Evolutionary conservation across 2,888 invertebrate species (phyloP).

Genomic region (Coecobrya sp.): DNA sequence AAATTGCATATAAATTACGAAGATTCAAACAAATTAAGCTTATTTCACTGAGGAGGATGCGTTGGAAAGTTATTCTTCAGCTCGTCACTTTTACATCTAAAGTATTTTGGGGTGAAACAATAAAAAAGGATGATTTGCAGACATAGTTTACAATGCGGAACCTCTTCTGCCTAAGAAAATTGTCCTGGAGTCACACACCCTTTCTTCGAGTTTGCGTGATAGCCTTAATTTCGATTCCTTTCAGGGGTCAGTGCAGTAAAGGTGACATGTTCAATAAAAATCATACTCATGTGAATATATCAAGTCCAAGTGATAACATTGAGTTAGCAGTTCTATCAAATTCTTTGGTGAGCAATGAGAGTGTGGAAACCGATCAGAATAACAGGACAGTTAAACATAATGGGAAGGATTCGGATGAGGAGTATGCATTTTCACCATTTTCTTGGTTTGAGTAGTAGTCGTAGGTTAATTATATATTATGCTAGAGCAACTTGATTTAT

Average conservation of each 20-base stretch:
- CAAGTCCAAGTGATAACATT: not conserved
- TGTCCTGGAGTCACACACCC: conserved; percentile 3
- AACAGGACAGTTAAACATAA: not conserved
- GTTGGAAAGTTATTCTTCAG: not conserved
- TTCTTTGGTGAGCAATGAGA: not conserved
- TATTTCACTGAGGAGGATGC: conserved; percentile 2
- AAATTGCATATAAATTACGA: conserved; percentile 63
- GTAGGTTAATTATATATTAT: not conserved
- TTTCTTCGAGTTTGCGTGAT: conserved; percentile 31
- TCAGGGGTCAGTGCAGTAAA: conserved; percentile 23
- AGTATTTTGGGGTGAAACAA: conserved; percentile 12
- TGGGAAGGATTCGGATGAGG: not conserved
- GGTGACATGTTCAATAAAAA: conserved; percentile 48
- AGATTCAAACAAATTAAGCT: not conserved
- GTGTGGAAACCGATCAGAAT: not conserved
- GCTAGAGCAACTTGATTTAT: not conserved
- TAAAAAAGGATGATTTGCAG: conserved; percentile 59
- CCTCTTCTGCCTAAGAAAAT: conserved; percentile 24
- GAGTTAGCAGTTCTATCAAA: conserved; percentile 39
- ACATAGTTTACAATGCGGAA: conserved; percentile 63
- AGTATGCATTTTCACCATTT: not conserved
- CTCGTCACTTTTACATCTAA: conserved; percentile 1
- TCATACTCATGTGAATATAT: not conserved
- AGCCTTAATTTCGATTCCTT: conserved; percentile 20
- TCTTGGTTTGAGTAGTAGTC: not conserved